Percentiles rank a stretch among this genome's conserved stretches.
Evolutionary conservation across 2,888 invertebrate genomes (phyloP).

Genomic region (Hanleya hanleyi): DNA sequence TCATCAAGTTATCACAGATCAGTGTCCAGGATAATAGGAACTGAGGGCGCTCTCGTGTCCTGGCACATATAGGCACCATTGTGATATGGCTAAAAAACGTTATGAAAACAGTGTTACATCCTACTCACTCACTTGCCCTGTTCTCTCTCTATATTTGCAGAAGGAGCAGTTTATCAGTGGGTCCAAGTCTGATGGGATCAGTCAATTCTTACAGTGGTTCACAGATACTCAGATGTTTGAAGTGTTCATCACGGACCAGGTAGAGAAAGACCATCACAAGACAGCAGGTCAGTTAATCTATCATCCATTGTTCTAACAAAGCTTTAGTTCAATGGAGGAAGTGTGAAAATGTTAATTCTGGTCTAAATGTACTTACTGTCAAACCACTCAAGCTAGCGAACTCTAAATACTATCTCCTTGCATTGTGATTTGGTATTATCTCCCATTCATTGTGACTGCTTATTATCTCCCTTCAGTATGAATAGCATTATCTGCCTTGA

Average conservation of each 20-base stretch:
- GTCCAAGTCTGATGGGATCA: conserved; percentile 76
- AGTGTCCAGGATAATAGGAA: too few relatives aligned
- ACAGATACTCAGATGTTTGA: conserved; percentile 90
- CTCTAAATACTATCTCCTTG: too few relatives aligned
- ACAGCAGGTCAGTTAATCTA: conserved; percentile 16
- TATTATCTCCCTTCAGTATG: too few relatives aligned
- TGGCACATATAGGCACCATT: too few relatives aligned
- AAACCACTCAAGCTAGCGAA: too few relatives aligned
- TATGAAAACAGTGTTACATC: too few relatives aligned
- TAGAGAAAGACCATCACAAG: conserved; percentile 52
- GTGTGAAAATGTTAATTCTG: background rate
- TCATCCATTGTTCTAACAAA: background rate
- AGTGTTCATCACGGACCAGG: conserved; percentile 75
- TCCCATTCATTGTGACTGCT: too few relatives aligned
- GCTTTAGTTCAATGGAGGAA: background rate
- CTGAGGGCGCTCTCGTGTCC: too few relatives aligned
- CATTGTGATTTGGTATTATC: too few relatives aligned
- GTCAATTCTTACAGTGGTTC: conserved; percentile 89
- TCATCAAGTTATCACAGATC: too few relatives aligned
- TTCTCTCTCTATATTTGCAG: conserved; percentile 79
- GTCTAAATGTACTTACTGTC: background rate
- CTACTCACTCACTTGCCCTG: background rate
- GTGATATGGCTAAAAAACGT: background rate
- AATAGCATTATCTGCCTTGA: too few relatives aligned
- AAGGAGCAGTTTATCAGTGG: conserved; percentile 83